phyloP scores from a whole-genome alignment of 2,888 invertebrate species.

The Amblyteles armatorius region DNA sequence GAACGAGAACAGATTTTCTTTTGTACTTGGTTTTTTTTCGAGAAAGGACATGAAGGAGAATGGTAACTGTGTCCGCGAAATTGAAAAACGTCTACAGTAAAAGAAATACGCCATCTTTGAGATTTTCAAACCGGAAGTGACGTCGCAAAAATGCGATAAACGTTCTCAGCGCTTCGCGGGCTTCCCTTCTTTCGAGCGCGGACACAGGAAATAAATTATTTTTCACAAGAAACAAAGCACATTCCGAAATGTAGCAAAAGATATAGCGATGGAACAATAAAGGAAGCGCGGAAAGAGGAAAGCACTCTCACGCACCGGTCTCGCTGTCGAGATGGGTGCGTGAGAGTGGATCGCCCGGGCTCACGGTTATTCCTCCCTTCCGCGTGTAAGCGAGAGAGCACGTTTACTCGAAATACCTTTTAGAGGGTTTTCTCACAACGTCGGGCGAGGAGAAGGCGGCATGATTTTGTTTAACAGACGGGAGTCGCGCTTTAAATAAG shows the following conservation, averaged over 20 bases:
- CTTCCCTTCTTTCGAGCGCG: not conserved
- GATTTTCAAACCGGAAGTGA: too few species aligned
- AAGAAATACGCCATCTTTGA: not conserved
- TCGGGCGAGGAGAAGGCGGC: slow-evolving; percentile 61
- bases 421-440: slow-evolving; percentile 66
- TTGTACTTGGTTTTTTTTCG: not conserved
- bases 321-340: slow-evolving; percentile 45
- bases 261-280: slow-evolving; percentile 53
- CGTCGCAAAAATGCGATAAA: not conserved
- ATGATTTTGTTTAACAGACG: slow-evolving; percentile 75
- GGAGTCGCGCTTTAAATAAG: slow-evolving; percentile 75
- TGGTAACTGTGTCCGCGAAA: not conserved
- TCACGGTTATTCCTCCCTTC: slow-evolving; percentile 46
- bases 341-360: slow-evolving; percentile 45
- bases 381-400: slow-evolving; percentile 53
- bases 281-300: slow-evolving; percentile 29
- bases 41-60: not conserved
- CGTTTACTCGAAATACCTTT: slow-evolving; percentile 75
- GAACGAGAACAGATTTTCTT: not conserved
- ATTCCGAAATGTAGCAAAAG: slow-evolving; percentile 41
- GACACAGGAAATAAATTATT: not conserved
- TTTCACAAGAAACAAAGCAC: slow-evolving; percentile 13
- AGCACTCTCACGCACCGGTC: not conserved
- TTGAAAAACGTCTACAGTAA: not conserved
- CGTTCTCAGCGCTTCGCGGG: not conserved